Evolutionary conservation across 2,113 vertebrate genomes (phyloP).

Genomic region (Symphodus melops): DNA sequence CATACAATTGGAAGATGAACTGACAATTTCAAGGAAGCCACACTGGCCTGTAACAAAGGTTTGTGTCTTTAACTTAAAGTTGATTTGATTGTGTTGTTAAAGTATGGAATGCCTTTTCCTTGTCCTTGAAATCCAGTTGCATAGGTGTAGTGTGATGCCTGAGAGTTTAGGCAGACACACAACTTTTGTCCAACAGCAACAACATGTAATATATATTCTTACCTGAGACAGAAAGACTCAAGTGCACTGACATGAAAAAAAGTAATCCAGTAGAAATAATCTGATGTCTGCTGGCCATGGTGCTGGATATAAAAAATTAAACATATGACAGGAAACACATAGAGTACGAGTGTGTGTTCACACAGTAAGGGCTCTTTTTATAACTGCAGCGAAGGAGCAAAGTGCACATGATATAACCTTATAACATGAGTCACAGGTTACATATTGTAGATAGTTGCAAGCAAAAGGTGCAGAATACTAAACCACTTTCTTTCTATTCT

Average conservation of each 20-base stretch:
- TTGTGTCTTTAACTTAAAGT: too few species aligned
- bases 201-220: slow-evolving; percentile 44
- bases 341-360: neutral
- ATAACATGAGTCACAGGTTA: neutral
- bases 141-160: neutral
- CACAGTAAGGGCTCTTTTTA: slow-evolving; percentile 60
- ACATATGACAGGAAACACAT: neutral
- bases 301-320: neutral
- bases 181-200: neutral
- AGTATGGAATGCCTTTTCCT: neutral
- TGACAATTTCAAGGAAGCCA: neutral
- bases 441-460: neutral
- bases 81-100: too few species aligned
- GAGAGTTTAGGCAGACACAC: neutral
- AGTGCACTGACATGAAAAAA: slow-evolving; percentile 59
- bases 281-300: slow-evolving; percentile 63
- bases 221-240: slow-evolving; percentile 61
- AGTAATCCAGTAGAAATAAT: slow-evolving; percentile 64
- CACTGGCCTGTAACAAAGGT: neutral
- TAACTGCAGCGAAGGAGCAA: slow-evolving; percentile 62
- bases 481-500: too few species aligned
- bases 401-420: slow-evolving; percentile 47
- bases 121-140: neutral
- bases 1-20: neutral
- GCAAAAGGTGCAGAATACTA: too few species aligned